Conservation (phyloP, 2,797 vertebrate genomes). For the Molothrus aeneus region DNA sequence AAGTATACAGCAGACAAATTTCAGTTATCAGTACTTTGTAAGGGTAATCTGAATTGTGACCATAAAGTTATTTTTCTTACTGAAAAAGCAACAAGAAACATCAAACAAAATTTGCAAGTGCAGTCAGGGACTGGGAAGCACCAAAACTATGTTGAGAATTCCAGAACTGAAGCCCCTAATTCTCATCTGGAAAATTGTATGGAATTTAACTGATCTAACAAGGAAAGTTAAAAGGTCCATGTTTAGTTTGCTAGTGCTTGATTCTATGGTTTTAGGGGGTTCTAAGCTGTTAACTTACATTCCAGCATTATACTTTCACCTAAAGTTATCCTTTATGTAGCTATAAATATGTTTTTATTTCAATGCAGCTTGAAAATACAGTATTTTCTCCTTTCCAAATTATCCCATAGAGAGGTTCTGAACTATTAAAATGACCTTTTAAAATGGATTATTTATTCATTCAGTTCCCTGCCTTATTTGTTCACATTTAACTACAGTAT, state of each 20-base stretch:
- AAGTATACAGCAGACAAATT: not conserved
- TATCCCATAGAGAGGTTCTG: not conserved
- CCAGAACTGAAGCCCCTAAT: not conserved
- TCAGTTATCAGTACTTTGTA: not conserved
- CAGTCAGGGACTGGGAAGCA: not conserved
- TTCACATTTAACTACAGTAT: constrained; percentile 54
- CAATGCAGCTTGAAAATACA: not conserved
- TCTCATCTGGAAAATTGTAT: not conserved
- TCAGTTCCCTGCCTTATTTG: constrained; percentile 43
- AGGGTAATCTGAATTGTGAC: not conserved
- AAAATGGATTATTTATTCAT: constrained; percentile 53
- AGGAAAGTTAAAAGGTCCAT: not conserved
- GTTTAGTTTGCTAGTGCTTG: not conserved
- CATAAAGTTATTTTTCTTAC: not conserved
- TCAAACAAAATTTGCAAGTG: not conserved
- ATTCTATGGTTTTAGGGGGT: not conserved
- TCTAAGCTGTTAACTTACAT: not conserved
- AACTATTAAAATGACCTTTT: constrained; percentile 51
- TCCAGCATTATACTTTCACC: not conserved
- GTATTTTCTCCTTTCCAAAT: constrained; percentile 25
- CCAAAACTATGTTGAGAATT: not conserved
- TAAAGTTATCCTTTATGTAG: not conserved
- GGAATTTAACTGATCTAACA: not conserved
- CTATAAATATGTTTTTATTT: not conserved
- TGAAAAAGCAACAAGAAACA: not conserved